phyloP scores from a whole-genome alignment of 1,140 invertebrate genomes.

The Phenacoccus solenopsis region DNA sequence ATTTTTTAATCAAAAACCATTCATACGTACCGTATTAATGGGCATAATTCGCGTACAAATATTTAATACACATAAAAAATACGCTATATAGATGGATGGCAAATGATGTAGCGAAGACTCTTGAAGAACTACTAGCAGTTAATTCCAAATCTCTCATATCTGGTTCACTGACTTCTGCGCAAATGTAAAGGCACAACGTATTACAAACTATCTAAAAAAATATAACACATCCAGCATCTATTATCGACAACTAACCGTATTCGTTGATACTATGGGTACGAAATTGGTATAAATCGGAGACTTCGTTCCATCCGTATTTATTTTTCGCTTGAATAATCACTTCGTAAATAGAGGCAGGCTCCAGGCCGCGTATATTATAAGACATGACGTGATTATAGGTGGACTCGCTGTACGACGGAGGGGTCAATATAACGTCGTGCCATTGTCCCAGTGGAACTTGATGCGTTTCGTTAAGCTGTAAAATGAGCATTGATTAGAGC shows the following conservation, averaged over 20 bases:
- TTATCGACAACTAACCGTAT: background rate
- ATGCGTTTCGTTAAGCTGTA: slow-evolving; percentile 55
- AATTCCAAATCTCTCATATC: slow-evolving; percentile 12
- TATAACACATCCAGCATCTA: too few species aligned
- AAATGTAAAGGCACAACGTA: too few species aligned
- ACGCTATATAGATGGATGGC: background rate
- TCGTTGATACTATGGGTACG: slow-evolving; percentile 24
- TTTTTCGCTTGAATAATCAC: slow-evolving; percentile 49
- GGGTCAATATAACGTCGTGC: slow-evolving; percentile 44
- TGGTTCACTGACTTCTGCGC: slow-evolving; percentile 2
- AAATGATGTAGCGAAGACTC: background rate
- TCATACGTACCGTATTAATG: background rate
- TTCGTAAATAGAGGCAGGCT: slow-evolving; percentile 46
- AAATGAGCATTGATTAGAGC: too few species aligned
- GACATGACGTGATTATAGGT: slow-evolving; percentile 41
- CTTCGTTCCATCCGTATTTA: slow-evolving; percentile 48
- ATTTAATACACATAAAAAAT: background rate
- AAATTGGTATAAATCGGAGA: slow-evolving; percentile 33
- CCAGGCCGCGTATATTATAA: slow-evolving; percentile 41
- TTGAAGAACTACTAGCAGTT: background rate
- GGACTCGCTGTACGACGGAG: slow-evolving; percentile 33
- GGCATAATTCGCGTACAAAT: background rate
- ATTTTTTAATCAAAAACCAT: too few species aligned
- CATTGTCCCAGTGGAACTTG: slow-evolving; percentile 51
- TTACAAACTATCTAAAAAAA: background rate